A percentile compares a stretch with the other conserved stretches of the same genome.
Evolutionary conservation across 2,888 invertebrate genomes (phyloP).

Genomic region (Cheilosia grossa): DNA sequence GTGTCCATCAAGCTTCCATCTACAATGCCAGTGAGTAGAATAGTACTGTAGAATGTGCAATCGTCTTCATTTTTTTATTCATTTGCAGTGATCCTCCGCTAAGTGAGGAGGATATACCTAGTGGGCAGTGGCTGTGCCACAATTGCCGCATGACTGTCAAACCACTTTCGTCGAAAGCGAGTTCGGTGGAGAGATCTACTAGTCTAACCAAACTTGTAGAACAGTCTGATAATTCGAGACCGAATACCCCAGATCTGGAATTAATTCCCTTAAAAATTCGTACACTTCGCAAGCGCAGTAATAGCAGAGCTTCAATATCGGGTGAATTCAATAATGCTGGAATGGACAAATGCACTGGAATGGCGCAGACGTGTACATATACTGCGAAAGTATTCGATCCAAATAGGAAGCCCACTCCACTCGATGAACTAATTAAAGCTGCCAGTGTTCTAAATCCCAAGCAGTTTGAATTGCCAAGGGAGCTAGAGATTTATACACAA

Average conservation of each 20-base stretch:
- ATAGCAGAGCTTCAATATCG: slow-evolving; percentile 78
- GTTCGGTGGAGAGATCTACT: slow-evolving; percentile 82
- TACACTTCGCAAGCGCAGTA: slow-evolving; percentile 82
- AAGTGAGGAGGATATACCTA: slow-evolving; percentile 93
- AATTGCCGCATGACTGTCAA: slow-evolving; percentile 86
- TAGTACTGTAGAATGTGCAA: background rate
- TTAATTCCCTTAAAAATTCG: slow-evolving; percentile 83
- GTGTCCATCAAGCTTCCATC: slow-evolving; percentile 97
- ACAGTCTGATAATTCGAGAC: slow-evolving; percentile 81
- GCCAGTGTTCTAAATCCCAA: slow-evolving; percentile 94
- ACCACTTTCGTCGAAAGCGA: slow-evolving; percentile 83
- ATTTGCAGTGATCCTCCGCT: slow-evolving; percentile 94
- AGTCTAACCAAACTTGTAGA: slow-evolving; percentile 75
- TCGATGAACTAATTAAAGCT: slow-evolving; percentile 91
- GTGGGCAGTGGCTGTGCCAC: slow-evolving; percentile 96
- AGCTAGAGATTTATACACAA: slow-evolving; percentile 89
- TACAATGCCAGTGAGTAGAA: slow-evolving; percentile 94
- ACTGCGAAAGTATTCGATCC: slow-evolving; percentile 81
- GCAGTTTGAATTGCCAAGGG: slow-evolving; percentile 94
- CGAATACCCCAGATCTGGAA: slow-evolving; percentile 80
- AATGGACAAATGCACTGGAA: slow-evolving; percentile 78
- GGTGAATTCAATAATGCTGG: slow-evolving; percentile 79
- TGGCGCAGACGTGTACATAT: slow-evolving; percentile 79
- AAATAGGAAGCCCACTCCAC: slow-evolving; percentile 85
- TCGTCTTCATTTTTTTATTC: background rate